Evolutionary conservation across 92 coral and sea anemone species (phyloP), one percentile per base, ranked within the genome.

Genomic region (Desmophyllum pertusum): DNA sequence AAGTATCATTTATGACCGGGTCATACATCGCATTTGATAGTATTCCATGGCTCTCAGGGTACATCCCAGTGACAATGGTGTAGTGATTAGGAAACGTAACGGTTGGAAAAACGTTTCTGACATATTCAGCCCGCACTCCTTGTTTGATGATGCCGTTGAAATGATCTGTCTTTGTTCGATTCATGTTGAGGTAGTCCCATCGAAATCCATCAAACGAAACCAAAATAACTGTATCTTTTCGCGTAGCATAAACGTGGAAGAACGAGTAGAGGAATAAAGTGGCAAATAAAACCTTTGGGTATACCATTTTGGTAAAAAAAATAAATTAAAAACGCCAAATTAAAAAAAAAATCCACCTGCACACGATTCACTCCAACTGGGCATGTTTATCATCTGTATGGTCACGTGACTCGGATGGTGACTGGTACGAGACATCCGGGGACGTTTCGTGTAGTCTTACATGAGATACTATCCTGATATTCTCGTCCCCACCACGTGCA

Each of bases 1-100:
- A 95, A 1, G 41, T 53, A 15, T 77, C 92, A 23, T 88, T 78
- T 8, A 81, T 75, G 3, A 81, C 80, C 5, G 98, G 94, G 72
- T 95, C 98, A 68, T 89, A 92, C 78, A 95, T 84, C 5, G 71
- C 21, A 77, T 95, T 95, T 10, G 81, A 72, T 31, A 93, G 80
- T 11, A 95, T 79, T 53, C 98, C 98, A 59, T 95, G 98, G 79
- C 92, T 90, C 66, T 94, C 97, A 17, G 97, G 94, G 51, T 93
- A 95, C 36, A 85, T 83, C 0, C 98, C 98, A 0, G 98, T 95
- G 21, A 94, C 96, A 18, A 95, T 80, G 3, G 98, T 81, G 88
- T 93, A 95, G 77, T 95, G 98, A 78, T 95, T 95, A 2, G 98
- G 98, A n/a, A 95, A 88, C 17, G 98, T 94, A 41, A 69, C 84